A percentile compares a stretch with the other conserved stretches of the same genome.
phyloP scores from a whole-genome alignment of 2,888 invertebrate species.

The Melanostoma mellinum region DNA sequence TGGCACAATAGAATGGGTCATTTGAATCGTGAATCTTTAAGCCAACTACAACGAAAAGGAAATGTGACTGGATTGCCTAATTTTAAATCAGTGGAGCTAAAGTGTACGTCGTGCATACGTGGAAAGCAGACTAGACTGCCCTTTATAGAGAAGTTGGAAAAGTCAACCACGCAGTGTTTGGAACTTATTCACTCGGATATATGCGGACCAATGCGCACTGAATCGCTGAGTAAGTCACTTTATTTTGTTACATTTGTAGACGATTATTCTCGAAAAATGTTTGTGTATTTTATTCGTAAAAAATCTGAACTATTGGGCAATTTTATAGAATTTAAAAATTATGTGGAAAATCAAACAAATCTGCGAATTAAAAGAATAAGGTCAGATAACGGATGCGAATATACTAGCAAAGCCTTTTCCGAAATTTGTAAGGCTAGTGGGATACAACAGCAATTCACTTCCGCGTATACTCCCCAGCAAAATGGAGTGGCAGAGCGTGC shows the following conservation, averaged over 20 bases:
- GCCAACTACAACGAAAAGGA: conserved; percentile 1
- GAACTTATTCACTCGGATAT: too few relatives aligned
- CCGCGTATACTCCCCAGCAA: conserved; percentile 15
- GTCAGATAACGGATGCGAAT: neutral
- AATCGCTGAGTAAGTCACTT: too few relatives aligned
- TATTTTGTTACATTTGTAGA: too few relatives aligned
- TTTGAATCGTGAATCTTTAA: neutral
- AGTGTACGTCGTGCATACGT: too few relatives aligned
- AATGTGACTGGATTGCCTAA: neutral
- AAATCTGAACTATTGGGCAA: neutral
- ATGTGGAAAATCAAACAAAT: neutral
- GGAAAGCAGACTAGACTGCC: too few relatives aligned
- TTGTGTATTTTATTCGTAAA: conserved; percentile 17
- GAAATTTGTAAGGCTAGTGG: neutral
- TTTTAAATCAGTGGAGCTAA: too few relatives aligned
- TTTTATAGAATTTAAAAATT: conserved; percentile 2
- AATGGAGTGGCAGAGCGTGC: conserved; percentile 6
- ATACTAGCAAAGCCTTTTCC: neutral
- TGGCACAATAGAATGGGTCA: neutral
- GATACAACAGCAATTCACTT: conserved; percentile 2
- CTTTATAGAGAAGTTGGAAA: too few relatives aligned
- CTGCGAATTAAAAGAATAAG: conserved; percentile 9
- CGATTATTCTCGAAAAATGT: neutral
- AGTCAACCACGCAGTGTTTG: too few relatives aligned
- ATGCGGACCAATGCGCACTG: too few relatives aligned